Conservation (phyloP, 2,797 vertebrate genomes). For the Enoplosus armatus region DNA sequence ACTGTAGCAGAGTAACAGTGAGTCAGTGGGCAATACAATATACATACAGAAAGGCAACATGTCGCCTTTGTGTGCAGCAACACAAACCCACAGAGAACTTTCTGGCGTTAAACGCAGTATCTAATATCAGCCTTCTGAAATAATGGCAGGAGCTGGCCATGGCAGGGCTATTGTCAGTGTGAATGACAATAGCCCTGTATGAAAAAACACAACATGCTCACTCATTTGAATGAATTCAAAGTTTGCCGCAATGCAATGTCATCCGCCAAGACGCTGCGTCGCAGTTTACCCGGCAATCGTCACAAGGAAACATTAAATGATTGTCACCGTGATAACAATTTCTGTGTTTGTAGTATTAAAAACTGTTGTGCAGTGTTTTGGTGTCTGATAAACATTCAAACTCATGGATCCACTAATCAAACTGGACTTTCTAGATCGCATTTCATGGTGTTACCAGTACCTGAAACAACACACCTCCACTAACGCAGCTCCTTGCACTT, state of each 20-base stretch:
- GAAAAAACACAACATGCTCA: too few relatives aligned
- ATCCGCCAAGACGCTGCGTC: too few relatives aligned
- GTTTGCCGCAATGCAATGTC: too few relatives aligned
- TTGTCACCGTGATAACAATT: background rate
- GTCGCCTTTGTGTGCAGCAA: background rate
- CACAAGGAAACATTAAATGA: background rate
- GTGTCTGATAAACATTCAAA: background rate
- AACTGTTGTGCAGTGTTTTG: background rate
- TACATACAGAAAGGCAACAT: slow-evolving; percentile 8
- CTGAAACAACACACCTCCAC: background rate
- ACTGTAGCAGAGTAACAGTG: background rate
- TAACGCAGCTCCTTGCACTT: background rate
- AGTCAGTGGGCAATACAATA: background rate
- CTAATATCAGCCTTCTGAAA: too few relatives aligned
- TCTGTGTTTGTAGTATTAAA: background rate
- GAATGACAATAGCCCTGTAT: too few relatives aligned
- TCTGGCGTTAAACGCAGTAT: too few relatives aligned
- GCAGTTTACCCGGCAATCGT: background rate
- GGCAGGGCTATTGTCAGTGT: too few relatives aligned
- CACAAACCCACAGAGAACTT: background rate
- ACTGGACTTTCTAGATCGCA: background rate
- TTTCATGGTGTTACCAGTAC: background rate
- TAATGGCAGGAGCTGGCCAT: too few relatives aligned
- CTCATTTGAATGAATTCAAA: too few relatives aligned
- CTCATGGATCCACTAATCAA: background rate